Conservation (phyloP, 1,140 invertebrate genomes). For the Pachypeltis micranthus region DNA sequence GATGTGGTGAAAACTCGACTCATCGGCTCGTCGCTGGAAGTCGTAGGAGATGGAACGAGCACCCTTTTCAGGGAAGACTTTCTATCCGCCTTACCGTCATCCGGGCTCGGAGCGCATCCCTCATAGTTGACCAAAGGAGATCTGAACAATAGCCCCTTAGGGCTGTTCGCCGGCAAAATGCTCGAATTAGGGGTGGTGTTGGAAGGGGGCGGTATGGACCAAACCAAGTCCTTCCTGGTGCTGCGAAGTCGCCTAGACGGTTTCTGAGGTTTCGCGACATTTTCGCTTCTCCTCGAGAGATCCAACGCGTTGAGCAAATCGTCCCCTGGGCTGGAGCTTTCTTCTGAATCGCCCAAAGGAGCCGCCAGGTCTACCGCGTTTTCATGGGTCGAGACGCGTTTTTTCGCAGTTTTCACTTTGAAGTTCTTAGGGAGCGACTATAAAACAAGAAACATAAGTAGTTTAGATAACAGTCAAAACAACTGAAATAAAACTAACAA, state of each 20-base stretch:
- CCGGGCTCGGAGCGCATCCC: too few relatives aligned
- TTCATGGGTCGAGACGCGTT: background rate
- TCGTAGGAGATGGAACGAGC: background rate
- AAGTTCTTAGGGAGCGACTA: background rate
- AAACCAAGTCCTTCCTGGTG: background rate
- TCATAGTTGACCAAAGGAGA: background rate
- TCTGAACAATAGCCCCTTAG: background rate
- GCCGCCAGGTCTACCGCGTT: background rate
- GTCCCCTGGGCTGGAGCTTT: background rate
- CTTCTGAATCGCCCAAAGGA: background rate
- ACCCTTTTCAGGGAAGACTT: background rate
- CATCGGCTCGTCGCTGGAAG: background rate
- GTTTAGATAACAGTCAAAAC: background rate
- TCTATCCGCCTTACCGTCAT: background rate
- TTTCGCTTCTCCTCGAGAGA: conserved; percentile 6
- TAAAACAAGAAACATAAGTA: background rate
- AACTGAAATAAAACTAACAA: background rate
- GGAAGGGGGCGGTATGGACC: background rate
- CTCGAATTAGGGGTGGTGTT: background rate
- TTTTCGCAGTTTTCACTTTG: background rate
- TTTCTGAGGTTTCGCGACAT: background rate
- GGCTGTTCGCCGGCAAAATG: too few relatives aligned
- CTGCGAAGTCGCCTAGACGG: background rate
- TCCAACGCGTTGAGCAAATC: conserved; percentile 14
- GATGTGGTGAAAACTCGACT: conserved; percentile 6